Evolutionary conservation across 2,888 invertebrate genomes (phyloP), one percentile per base, ranked within the genome.

Genomic region (Tortrix viridana): DNA sequence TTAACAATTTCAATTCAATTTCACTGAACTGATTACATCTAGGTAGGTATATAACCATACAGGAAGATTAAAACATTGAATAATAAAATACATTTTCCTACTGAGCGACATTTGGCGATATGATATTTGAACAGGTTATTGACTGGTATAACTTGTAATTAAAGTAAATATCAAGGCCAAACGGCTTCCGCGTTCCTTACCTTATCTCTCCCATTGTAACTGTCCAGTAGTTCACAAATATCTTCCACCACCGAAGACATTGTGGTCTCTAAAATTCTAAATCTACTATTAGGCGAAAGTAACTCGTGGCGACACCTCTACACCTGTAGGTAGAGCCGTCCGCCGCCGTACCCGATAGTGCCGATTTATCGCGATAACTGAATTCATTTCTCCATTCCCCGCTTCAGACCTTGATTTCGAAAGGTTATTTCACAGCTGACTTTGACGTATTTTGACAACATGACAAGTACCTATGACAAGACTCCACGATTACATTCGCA

Each of bases 161-260:
- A 52, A 12, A 48, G 58, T 61, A 77, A 78, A 82, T 80, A 80
- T 72, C 82, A 82, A 85, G 82, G 83, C 68, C 72, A 53, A 54
- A 68, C 64, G 46, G 57, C 74, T 86, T 88, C 86, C 85, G 86
- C 83, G 83, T 86, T 77, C 70, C 75, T 84, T 89, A 95, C 95
- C 94, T 97, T 97, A 90, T 97, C 97, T 80, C 97, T 93, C n/a
- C 97, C 97, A 79, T 94, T 95, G 80, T 97, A 96, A 52, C 95
- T 95, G 69, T 96, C 95, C 71, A 97, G 91, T 77, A 96, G 93
- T 76, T 94, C 94, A 82, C 95, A 95, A 79, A 95, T 93, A 90
- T 94, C 94, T 78, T 92, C 92, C 56, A 84, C 71, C 65, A 87
- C 58, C 20, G 88, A 81, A 73, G 87, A 83, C 91, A 91, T 92